Base-by-base conservation (phyloP, 2,888 invertebrate species). In the Eupsilia transversa region DNA sequence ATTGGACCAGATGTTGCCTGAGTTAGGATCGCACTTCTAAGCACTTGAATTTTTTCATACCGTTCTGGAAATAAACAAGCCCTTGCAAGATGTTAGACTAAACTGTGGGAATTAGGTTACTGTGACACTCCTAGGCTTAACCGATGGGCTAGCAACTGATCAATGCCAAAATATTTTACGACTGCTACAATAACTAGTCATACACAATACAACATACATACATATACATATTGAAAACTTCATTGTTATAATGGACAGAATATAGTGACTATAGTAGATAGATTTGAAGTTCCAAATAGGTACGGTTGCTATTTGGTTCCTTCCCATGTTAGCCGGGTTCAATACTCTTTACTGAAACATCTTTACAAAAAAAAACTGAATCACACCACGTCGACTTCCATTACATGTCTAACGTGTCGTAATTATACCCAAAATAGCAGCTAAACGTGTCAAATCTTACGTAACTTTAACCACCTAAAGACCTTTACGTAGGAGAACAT, bases 21-120 rank as follows among this genome's bases (percentile, higher is more conserved):
- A 49, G 6, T 56, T 49, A 38, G 43, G 30, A 49, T 35, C 27
- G 14, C 14, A 63, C 6, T 56, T 41, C 4, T 4, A 56, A 41
- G 38, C 64, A 30, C 52, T 80, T 60, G 38, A 46, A 3, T 41
- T 81, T 43, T 72, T 80, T 38, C 33, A 71, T 54, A n/a, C 4
- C 17, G n/a, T 17, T 60, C 33, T 65, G 30, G 30, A 35, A 60
- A 60, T 71, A 38, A 41, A 56, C 56, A 60, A 60, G 52, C 20
- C 12, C 30, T 35, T 46, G 41, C 71, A 83, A 81, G 54, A 74
- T 81, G 83, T 79, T 83, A 56, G 57, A 49, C 33, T 72, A 72
- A 6, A 33, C 35, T 71, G 82, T 82, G 82, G 43, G 85, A 82
- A 82, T 38, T 72, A 54, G 82, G 85, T 77, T 68, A 84, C 71